A percentile compares a stretch with the other conserved stretches of the same genome.
Evolutionary conservation across 2,797 vertebrate species (phyloP).

Genomic region (Cacajao melanocephalus): DNA sequence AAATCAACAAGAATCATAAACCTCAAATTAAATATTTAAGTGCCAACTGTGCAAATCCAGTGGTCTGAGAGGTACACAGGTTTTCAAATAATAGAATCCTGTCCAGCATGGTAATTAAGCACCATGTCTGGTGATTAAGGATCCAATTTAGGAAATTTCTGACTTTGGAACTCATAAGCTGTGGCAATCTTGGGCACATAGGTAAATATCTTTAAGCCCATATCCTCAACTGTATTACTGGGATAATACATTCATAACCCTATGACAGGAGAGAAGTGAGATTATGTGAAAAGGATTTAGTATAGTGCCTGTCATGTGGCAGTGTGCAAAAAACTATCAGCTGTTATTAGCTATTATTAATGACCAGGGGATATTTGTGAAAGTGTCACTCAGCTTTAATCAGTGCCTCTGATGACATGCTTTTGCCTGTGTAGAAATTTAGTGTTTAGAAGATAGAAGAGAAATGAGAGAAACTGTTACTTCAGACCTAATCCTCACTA

Average conservation of each 20-base stretch:
- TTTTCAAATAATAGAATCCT: conserved; percentile 55
- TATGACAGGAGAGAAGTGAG: neutral
- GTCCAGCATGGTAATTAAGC: conserved; percentile 57
- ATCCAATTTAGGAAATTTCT: conserved; percentile 47
- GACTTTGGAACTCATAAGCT: conserved; percentile 22
- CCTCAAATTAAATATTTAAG: conserved; percentile 69
- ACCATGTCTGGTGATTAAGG: conserved; percentile 35
- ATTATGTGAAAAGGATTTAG: neutral
- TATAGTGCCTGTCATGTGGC: neutral
- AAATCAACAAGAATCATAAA: conserved; percentile 57
- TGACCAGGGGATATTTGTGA: neutral
- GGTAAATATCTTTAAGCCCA: neutral
- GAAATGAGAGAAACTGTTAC: conserved; percentile 51
- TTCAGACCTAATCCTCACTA: conserved; percentile 21
- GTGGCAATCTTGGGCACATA: neutral
- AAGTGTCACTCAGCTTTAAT: conserved; percentile 24
- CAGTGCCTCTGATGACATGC: conserved; percentile 22
- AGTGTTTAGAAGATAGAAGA: conserved; percentile 27
- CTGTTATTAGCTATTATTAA: conserved; percentile 33
- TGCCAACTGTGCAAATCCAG: conserved; percentile 55
- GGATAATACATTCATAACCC: neutral
- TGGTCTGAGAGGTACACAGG: conserved; percentile 38
- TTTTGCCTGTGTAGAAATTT: conserved; percentile 1
- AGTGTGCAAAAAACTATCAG: neutral
- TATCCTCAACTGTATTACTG: conserved; percentile 25